Evolutionary conservation across 2,113 vertebrate genomes (phyloP).

Genomic region (pig (Sus scrofa)): DNA sequence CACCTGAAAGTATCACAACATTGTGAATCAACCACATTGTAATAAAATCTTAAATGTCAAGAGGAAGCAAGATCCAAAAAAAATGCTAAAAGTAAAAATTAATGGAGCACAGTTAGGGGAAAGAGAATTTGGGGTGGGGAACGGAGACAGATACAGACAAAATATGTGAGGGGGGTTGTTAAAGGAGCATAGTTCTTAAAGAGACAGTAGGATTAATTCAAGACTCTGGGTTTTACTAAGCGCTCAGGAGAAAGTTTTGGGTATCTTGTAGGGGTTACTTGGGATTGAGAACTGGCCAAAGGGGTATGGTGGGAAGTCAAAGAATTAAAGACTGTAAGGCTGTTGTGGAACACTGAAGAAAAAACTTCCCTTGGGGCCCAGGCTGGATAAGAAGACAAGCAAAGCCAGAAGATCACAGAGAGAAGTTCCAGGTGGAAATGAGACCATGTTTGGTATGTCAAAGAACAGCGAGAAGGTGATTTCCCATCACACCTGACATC

Average conservation of each 20-base stretch:
- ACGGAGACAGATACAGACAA: neutral
- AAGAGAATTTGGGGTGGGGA: neutral
- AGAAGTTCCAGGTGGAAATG: neutral
- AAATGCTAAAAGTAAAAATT: neutral
- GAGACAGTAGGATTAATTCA: neutral
- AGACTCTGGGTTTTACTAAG: neutral
- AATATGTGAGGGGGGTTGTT: neutral
- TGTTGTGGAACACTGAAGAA: neutral
- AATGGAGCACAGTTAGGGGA: neutral
- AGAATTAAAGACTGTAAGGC: neutral
- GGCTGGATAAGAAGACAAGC: neutral
- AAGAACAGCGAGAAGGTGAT: neutral
- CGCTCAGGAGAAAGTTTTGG: neutral
- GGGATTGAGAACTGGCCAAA: neutral
- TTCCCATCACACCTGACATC: neutral
- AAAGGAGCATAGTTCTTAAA: neutral
- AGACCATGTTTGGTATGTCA: neutral
- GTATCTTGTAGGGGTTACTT: neutral
- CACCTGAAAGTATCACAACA: too few species aligned
- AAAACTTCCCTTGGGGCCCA: neutral
- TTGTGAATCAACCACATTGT: too few species aligned
- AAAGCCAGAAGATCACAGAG: neutral
- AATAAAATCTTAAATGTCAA: neutral
- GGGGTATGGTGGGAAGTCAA: neutral
- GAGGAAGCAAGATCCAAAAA: neutral